Evolutionary conservation across 1,140 invertebrate genomes (phyloP).

Genomic region (Pogonognathellus flavescens): DNA sequence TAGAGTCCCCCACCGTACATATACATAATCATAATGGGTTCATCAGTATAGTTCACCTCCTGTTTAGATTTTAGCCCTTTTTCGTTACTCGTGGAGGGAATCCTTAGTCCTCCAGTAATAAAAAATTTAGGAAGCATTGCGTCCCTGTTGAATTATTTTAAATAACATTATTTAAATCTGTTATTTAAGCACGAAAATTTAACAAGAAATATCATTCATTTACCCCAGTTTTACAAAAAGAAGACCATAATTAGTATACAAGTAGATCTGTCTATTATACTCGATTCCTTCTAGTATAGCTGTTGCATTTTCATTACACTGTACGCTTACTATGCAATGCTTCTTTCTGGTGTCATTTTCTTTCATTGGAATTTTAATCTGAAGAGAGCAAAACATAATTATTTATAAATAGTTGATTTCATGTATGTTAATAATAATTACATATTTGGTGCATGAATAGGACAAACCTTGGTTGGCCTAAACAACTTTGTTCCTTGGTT

Average conservation of each 20-base stretch:
- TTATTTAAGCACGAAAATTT: too few relatives aligned
- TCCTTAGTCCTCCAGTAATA: not conserved
- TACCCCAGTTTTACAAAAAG: constrained; percentile 19
- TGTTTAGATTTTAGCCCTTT: not conserved
- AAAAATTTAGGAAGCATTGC: not conserved
- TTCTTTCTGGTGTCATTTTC: not conserved
- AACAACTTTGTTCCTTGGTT: not conserved
- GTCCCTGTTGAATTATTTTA: not conserved
- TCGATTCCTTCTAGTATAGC: not conserved
- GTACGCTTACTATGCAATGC: not conserved
- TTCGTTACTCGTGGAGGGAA: not conserved
- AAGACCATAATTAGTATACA: not conserved
- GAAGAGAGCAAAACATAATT: not conserved
- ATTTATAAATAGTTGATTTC: not conserved
- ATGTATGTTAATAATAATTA: too few relatives aligned
- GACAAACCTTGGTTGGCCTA: not conserved
- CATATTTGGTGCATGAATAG: too few relatives aligned
- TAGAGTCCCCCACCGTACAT: not conserved
- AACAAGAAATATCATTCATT: not conserved
- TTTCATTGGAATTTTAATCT: not conserved
- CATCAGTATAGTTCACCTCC: not conserved
- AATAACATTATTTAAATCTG: not conserved
- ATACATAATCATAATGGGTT: not conserved
- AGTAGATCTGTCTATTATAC: not conserved
- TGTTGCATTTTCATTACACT: not conserved